Conservation (phyloP, 2,888 invertebrate species). For the Plusia festucae region DNA sequence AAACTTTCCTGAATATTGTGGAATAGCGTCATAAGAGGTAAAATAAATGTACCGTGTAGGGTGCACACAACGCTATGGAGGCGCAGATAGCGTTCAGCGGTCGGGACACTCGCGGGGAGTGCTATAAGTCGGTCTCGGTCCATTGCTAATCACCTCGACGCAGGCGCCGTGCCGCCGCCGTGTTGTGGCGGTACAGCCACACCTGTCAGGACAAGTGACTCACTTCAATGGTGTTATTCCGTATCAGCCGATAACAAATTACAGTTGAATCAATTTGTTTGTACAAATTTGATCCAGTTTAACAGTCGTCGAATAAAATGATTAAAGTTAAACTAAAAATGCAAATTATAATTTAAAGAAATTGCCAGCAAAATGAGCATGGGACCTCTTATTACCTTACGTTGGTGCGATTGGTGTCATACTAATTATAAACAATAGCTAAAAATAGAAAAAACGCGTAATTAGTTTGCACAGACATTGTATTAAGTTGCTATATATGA, state of each 20-base stretch:
- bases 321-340: not conserved
- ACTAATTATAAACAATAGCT: not conserved
- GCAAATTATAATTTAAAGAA: not conserved
- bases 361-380: not conserved
- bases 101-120: constrained; percentile 50
- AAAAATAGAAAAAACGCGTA: not conserved
- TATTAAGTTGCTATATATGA: not conserved
- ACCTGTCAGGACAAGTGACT: constrained; percentile 70
- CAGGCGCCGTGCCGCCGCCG: constrained; percentile 85
- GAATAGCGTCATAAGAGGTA: constrained; percentile 69
- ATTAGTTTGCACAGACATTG: not conserved
- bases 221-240: constrained; percentile 9
- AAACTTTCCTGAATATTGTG: constrained; percentile 50
- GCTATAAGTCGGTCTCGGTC: constrained; percentile 88
- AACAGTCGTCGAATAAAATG: not conserved
- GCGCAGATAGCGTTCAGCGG: constrained; percentile 43
- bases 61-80: constrained; percentile 50
- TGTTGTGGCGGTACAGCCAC: constrained; percentile 85
- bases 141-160: constrained; percentile 92
- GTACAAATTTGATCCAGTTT: not conserved
- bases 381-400: not conserved
- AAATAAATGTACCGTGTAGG: constrained; percentile 55
- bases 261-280: not conserved
- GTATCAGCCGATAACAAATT: not conserved
- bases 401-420: not conserved